phyloP scores from a whole-genome alignment of 53 echinoderm and acorn worm genomes.

The Holothuria leucospilota region DNA sequence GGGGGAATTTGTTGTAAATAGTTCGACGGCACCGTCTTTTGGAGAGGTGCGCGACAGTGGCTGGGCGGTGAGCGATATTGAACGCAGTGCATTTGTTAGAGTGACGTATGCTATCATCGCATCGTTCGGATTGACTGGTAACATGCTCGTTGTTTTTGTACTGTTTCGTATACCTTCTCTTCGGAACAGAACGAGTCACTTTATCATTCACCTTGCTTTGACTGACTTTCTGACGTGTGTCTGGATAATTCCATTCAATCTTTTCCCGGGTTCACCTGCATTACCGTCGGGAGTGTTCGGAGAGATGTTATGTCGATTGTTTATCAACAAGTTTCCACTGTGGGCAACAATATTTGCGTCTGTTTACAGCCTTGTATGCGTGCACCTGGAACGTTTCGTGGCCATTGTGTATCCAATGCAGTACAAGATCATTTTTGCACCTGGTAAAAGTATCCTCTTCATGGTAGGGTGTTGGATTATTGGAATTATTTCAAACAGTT shows the following conservation, averaged over 20 bases:
- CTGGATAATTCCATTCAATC: conserved; percentile 84
- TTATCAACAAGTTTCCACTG: conserved; percentile 81
- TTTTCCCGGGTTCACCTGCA: conserved; percentile 71
- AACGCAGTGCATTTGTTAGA: conserved; percentile 67
- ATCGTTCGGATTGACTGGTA: conserved; percentile 72
- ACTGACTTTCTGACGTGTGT: conserved; percentile 78
- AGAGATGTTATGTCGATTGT: conserved; percentile 82
- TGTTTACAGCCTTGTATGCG: conserved; percentile 80
- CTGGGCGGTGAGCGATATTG: conserved; percentile 79
- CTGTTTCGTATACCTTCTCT: conserved; percentile 69
- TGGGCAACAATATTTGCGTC: conserved; percentile 83
- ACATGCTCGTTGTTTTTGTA: conserved; percentile 71
- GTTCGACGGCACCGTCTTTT: no score
- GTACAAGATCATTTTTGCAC: conserved; percentile 76
- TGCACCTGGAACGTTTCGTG: conserved; percentile 80
- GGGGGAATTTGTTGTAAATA: no score
- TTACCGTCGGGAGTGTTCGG: conserved; percentile 57
- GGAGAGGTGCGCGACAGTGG: conserved; percentile 29
- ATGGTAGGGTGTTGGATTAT: conserved; percentile 74
- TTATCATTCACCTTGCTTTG: conserved; percentile 81
- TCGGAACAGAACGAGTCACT: conserved; percentile 82
- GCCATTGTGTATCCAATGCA: conserved; percentile 84
- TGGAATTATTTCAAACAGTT: conserved; percentile 76
- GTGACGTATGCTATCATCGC: conserved; percentile 81
- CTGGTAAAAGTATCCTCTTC: conserved; percentile 56